These are phyloP conservation scores for Geophilus truncorum DNA, from an alignment of 2,888 invertebrate genomes.

Conservation along the genomic window DNA sequence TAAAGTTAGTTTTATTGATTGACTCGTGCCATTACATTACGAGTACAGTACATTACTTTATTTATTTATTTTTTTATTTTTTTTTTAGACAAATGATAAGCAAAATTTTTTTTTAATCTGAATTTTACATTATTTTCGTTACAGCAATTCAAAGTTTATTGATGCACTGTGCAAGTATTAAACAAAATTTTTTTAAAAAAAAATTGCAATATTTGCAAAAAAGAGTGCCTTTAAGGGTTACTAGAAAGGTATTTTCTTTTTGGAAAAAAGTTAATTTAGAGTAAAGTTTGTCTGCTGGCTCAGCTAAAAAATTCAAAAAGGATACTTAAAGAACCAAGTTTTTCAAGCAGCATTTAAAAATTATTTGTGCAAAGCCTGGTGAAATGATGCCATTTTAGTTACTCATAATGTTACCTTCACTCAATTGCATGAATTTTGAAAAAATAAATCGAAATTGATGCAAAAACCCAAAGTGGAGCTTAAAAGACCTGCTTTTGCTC, in stretches of 20 bases:
- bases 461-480: neutral
- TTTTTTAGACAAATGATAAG: no score
- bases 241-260: conserved; percentile 10
- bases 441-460: neutral
- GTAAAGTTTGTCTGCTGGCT: neutral
- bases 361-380: neutral
- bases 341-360: neutral
- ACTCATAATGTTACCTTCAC: neutral
- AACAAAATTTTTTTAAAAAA: neutral
- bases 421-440: neutral
- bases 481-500: neutral
- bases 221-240: neutral
- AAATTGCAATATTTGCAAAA: neutral
- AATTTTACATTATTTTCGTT: no score
- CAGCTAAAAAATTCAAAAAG: neutral
- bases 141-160: neutral
- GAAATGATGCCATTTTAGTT: neutral
- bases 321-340: neutral
- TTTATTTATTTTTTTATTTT: no score
- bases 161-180: neutral
- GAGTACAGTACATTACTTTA: no score
- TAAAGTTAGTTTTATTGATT: no score
- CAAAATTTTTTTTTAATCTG: no score
- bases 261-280: neutral
- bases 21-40: no score